A percentile compares a stretch with the other conserved stretches of the same genome.
phyloP scores from a whole-genome alignment of 2,888 invertebrate species.

The Xanthorhoe spadicearia region DNA sequence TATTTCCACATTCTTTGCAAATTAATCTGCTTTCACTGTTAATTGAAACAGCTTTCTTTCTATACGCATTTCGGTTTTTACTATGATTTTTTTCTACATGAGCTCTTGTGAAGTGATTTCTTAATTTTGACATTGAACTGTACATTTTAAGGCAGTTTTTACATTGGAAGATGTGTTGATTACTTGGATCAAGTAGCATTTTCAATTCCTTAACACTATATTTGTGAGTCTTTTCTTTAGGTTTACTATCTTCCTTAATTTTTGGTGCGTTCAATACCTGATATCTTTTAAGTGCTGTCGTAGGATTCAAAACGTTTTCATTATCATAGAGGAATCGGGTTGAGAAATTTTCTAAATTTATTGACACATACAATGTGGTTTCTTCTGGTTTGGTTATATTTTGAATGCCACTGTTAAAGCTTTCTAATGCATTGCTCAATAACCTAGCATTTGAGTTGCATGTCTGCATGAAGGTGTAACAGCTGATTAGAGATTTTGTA shows the following conservation, averaged over 20 bases:
- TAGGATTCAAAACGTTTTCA: slow-evolving; percentile 40
- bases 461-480: slow-evolving; percentile 60
- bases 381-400: slow-evolving; percentile 36
- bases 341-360: slow-evolving; percentile 54
- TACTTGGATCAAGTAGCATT: slow-evolving; percentile 57
- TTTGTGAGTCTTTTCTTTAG: slow-evolving; percentile 35
- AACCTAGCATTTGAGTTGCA: slow-evolving; percentile 52
- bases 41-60: slow-evolving; percentile 54
- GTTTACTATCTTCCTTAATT: slow-evolving; percentile 8
- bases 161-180: slow-evolving; percentile 53
- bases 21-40: slow-evolving; percentile 54
- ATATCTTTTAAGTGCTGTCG: slow-evolving; percentile 53
- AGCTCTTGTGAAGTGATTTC: slow-evolving; percentile 62
- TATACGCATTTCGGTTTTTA: slow-evolving; percentile 57
- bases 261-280: slow-evolving; percentile 35
- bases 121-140: slow-evolving; percentile 54
- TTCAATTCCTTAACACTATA: slow-evolving; percentile 39
- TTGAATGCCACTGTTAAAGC: slow-evolving; percentile 50
- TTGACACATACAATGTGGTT: slow-evolving; percentile 59
- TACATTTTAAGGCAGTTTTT: slow-evolving; percentile 61
- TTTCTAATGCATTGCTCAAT: slow-evolving; percentile 53
- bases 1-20: slow-evolving; percentile 69
- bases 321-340: slow-evolving; percentile 60
- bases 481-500: slow-evolving; percentile 51
- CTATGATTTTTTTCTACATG: slow-evolving; percentile 64